Evolutionary conservation across 2,888 invertebrate genomes (phyloP), one percentile per base, ranked within the genome.

Genomic region (Rapana venosa): DNA sequence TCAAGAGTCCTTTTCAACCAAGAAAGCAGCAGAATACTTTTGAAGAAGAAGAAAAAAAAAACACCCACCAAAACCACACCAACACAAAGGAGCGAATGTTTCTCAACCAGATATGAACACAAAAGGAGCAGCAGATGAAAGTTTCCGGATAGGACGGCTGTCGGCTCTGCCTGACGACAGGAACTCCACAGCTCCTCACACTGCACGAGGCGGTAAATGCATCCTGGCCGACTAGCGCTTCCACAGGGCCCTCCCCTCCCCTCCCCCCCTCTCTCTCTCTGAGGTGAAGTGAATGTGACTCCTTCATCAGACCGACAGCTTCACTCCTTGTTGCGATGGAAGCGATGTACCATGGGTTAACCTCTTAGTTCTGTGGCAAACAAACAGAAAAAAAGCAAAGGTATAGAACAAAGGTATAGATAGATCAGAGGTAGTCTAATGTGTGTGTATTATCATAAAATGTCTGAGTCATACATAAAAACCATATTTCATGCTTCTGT

Each of bases 261-360:
- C n/a, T 35, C 20, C 30, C 84, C 30, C 22, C 22, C 66, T 17
- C 30, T n/a, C 30, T 22, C 66, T 17, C 30, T n/a, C 30, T 56
- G 6, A 30, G 58, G 13, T 61, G 86, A 86, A 77, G 74, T 77
- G n/a, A 77, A 5, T 77, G 74, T 77, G 26, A 30, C 70, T 26
- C 13, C n/a, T 36, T 0, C 35, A 26, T 32, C 88, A 94, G 79
- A 94, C 93, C 8, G 93, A 93, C 88, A 94, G 93, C 91, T 94
- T 94, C 83, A 94, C 92, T 70, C 93, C 93, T 88, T 93, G 93
- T 81, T 94, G 94, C 36, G 93, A 93, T 66, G 93, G 93, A n/a
- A 94, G 92, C 26, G 94, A 92, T 1, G 93, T 92, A 58, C 93
- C 93, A 87, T 93, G 91, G 86, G 92, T 94, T 92, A 93, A 90